Evolutionary conservation across 2,797 vertebrate genomes (phyloP), one percentile per base, ranked within the genome.

Genomic region (Lutjanus argentimaculatus): DNA sequence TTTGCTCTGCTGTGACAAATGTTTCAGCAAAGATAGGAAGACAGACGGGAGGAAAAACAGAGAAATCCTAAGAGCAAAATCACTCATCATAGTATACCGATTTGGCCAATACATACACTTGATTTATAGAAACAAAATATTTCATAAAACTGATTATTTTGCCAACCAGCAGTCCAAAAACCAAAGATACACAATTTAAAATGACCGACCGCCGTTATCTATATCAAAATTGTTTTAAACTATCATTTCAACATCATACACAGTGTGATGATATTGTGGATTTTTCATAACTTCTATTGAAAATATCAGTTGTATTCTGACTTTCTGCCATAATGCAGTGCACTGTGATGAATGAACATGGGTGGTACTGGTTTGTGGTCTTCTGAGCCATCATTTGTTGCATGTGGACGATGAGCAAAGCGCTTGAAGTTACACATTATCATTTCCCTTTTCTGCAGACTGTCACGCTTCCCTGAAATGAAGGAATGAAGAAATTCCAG

Each of bases 1-100:
- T 80, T 12, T 79, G 43, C 25, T 51, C 19, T 42, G 30, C 7
- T 16, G 52, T 13, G 40, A 59, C 8, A 43, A 67, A 80, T n/a
- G 49, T 43, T 15, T 53, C 56, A 63, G 25, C 25, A 30, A 30
- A 30, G 25, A 30, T 30, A 30, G 25, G 25, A 48, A 42, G 3
- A 22, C 9, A 30, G 25, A 21, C 2, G 0, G 19, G 59, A 59
- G 19, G 11, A 45, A 57, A 25, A 46, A 52, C 63, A 76, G 6
- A 14, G 19, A 22, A n/a, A n/a, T n/a, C 25, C 16, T 43, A 13
- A 68, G 7, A 46, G 21, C 7, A 61, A 16, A 67, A 52, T 25
- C 30, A 42, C 14, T 46, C 40, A 19, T 57, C 25, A 30, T 16
- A 9, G 30, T 36, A 2, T 30, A 40, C 1, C 1, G 16, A 16